Base-by-base conservation (phyloP, 2,888 invertebrate species). In the Linhomoeus sp. region DNA sequence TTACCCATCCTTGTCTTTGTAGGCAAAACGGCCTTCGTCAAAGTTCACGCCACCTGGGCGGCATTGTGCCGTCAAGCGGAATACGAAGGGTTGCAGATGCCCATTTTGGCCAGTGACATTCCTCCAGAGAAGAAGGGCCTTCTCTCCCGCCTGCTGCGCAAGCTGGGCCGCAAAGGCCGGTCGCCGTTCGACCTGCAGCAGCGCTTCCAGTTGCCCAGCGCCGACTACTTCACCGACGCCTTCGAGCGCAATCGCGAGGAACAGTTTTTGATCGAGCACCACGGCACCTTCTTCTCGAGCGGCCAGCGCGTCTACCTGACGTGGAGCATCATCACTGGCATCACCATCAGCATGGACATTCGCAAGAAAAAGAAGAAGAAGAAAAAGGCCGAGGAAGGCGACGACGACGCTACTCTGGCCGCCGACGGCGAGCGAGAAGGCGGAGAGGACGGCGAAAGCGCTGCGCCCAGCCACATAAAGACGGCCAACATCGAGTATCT, bases 21-120 rank as follows among this genome's bases (percentile, higher is more conserved):
- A 29, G 43, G 43, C 14, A 45, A 47, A 24, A 47, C 43, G 7
- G 43, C 43, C 3, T 47, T 24, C 38, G 29, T 43, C 17, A 47
- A 47, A 33, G 19, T 47, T 2, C 47, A 47, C 38, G 37, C 47
- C 15, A 36, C 43, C 2, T 47, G 42, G 42, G 24, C 29, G 17
- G 47, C 47, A 17, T 22, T 47, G 26, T 24, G 22, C 9, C 14
- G 47, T 24, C 47, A 47, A 19, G 47, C 47, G n/a, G 47, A 47
- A 23, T 23, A 42, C 26, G 47, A 47, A 25, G 19, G 29, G 3
- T 29, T 47, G 2, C 47, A 47, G 26, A 47, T 44, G 47, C 47
- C 47, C 5, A 41, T 47, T 12, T 26, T 40, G 47, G 19, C 15
- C 15, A 29, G 43, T 24, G 47, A 47, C 26, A 14, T 47, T 9